Evolutionary conservation across 2,888 invertebrate species (phyloP).

Genomic region (Leptinotarsa peninsularis): DNA sequence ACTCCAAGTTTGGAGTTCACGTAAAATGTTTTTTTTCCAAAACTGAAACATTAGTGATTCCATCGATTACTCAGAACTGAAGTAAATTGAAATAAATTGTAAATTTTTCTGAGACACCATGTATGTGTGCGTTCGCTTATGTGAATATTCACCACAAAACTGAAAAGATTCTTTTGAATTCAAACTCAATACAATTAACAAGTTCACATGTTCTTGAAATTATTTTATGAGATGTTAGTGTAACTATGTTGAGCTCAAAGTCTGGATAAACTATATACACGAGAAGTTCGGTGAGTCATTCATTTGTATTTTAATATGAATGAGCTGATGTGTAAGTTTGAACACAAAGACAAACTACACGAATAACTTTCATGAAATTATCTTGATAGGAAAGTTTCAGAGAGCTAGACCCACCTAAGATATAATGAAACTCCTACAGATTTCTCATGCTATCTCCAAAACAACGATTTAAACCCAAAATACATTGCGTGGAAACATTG

Average conservation of each 20-base stretch:
- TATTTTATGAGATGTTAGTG: background rate
- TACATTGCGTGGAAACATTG: constrained; percentile 65
- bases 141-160: no score
- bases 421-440: constrained; percentile 57
- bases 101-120: no score
- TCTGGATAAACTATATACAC: constrained; percentile 12
- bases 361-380: constrained; percentile 60
- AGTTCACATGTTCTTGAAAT: constrained; percentile 2
- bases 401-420: constrained; percentile 61
- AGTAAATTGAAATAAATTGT: no score
- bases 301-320: constrained; percentile 42
- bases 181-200: background rate
- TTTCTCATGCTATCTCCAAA: constrained; percentile 60
- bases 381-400: constrained; percentile 62
- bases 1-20: no score
- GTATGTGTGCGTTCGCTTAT: no score
- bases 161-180: background rate
- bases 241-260: constrained; percentile 5
- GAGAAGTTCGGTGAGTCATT: constrained; percentile 12
- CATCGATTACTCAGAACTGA: no score
- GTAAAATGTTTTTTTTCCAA: no score
- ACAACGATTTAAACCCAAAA: constrained; percentile 62
- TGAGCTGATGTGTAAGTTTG: constrained; percentile 50
- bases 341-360: constrained; percentile 52
- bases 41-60: no score